Evolutionary conservation across 2,113 vertebrate genomes (phyloP).

Genomic region (Herpetotheres cachinnans): DNA sequence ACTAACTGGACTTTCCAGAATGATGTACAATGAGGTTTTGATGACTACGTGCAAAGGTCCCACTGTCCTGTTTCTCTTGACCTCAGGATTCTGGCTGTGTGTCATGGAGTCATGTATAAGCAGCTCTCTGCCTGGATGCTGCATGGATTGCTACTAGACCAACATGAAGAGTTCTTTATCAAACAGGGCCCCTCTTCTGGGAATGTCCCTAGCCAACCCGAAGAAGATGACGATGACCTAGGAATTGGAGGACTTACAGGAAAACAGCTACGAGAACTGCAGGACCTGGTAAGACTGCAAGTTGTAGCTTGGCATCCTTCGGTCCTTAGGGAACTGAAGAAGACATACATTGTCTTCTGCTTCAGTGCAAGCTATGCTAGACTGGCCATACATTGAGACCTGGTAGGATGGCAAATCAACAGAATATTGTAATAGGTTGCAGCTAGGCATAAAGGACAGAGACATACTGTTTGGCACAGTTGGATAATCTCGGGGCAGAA

Average conservation of each 20-base stretch:
- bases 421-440: background rate
- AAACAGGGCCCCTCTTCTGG: constrained; percentile 93
- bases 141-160: constrained; percentile 91
- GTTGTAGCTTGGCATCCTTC: background rate
- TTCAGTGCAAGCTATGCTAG: background rate
- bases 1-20: background rate
- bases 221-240: constrained; percentile 95
- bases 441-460: background rate
- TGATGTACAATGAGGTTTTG: background rate
- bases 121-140: constrained; percentile 99
- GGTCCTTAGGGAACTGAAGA: background rate
- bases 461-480: background rate
- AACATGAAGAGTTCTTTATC: constrained; percentile 96
- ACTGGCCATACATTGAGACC: background rate
- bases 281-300: constrained; percentile 86
- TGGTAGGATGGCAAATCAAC: background rate
- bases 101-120: constrained; percentile 98
- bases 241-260: constrained; percentile 95
- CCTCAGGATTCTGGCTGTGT: constrained; percentile 90
- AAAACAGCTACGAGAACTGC: constrained; percentile 92
- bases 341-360: background rate
- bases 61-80: background rate
- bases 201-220: constrained; percentile 78
- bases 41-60: background rate
- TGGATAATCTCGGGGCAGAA: background rate